phyloP scores from a whole-genome alignment of 2,113 vertebrate genomes.

The Aramus guarauna region DNA sequence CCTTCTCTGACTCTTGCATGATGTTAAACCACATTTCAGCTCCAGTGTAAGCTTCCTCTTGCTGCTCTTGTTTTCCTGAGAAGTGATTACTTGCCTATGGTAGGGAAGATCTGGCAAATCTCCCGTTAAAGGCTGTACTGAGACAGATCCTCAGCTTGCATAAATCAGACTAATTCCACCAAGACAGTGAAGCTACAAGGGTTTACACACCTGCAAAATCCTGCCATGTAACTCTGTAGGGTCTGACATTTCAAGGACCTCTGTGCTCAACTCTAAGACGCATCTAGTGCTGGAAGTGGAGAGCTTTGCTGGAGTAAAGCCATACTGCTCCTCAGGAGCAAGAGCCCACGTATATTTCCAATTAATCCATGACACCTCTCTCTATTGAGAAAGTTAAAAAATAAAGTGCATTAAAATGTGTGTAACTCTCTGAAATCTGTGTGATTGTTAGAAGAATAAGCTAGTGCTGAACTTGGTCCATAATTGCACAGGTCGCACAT shows the following conservation, averaged over 20 bases:
- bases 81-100: neutral
- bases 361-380: neutral
- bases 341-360: neutral
- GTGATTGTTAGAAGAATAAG: neutral
- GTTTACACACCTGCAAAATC: neutral
- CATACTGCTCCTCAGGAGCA: neutral
- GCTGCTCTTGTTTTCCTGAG: neutral
- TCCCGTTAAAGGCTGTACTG: neutral
- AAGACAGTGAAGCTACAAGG: neutral
- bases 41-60: neutral
- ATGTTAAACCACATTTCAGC: neutral
- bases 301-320: neutral
- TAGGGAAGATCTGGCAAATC: neutral
- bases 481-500: neutral
- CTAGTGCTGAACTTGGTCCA: neutral
- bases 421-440: neutral
- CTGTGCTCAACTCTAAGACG: neutral
- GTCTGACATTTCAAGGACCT: neutral
- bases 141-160: neutral
- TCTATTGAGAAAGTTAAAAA: neutral
- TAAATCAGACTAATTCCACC: neutral
- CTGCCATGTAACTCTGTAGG: neutral
- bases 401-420: neutral
- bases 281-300: neutral
- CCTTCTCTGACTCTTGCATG: neutral